Evolutionary conservation across 2,113 vertebrate species (phyloP).

Genomic region (Tupaia chinensis): DNA sequence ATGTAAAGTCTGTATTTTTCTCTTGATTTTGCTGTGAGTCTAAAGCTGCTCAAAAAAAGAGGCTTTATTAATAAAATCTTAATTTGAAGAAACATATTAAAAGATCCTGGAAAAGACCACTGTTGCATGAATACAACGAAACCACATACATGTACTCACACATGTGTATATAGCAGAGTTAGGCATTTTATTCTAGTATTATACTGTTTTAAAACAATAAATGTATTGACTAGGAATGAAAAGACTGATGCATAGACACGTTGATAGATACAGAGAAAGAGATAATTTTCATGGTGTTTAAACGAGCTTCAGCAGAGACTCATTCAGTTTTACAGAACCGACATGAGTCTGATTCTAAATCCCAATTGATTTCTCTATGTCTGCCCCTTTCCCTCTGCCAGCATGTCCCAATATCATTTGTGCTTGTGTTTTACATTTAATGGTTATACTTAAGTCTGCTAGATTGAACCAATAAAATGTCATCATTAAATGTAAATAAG

Average conservation of each 20-base stretch:
- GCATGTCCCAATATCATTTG: background rate
- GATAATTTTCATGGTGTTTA: background rate
- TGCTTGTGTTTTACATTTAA: background rate
- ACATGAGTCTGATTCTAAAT: background rate
- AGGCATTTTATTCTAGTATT: background rate
- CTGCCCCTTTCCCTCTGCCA: background rate
- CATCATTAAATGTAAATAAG: background rate
- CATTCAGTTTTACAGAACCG: background rate
- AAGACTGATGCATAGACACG: background rate
- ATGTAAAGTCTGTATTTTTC: background rate
- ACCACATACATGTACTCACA: background rate
- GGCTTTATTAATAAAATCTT: background rate
- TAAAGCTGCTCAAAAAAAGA: background rate
- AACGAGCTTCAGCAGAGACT: background rate
- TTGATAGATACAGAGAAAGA: background rate
- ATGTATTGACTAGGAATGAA: background rate
- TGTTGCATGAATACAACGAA: background rate
- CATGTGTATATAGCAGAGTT: rapidly evolving
- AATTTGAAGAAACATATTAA: background rate
- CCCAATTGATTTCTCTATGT: background rate
- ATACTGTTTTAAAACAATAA: background rate
- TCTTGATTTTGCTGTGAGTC: background rate
- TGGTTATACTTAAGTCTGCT: background rate
- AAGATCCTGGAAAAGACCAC: background rate
- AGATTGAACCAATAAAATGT: background rate